Percentiles rank a stretch among this genome's conserved stretches.
phyloP scores from a whole-genome alignment of 1,140 invertebrate species.

The Tetramorium parvispinum region DNA sequence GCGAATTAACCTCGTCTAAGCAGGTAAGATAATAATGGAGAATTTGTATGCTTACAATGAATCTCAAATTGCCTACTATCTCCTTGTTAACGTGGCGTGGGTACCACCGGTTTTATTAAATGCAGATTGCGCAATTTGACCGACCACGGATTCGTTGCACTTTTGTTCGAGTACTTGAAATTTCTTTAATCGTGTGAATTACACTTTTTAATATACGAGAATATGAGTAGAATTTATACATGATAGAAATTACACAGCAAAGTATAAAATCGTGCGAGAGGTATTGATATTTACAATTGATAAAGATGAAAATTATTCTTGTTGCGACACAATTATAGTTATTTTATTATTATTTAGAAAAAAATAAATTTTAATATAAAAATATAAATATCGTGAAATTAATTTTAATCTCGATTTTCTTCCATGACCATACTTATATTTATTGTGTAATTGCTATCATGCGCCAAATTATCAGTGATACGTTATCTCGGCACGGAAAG shows the following conservation, averaged over 20 bases:
- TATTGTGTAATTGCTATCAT: constrained; percentile 16
- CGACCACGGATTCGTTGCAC: constrained; percentile 19
- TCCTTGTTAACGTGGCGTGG: constrained; percentile 51
- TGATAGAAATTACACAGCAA: background rate
- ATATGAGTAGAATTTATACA: background rate
- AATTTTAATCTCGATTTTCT: background rate
- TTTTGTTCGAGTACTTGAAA: constrained; percentile 64
- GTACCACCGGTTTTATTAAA: constrained; percentile 69
- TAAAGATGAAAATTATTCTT: background rate
- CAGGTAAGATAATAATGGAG: constrained; percentile 30
- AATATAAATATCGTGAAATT: background rate
- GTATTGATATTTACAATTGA: background rate
- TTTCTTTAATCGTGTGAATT: constrained; percentile 54
- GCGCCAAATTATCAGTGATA: constrained; percentile 22
- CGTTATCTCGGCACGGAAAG: constrained; percentile 65
- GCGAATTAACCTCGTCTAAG: constrained; percentile 47
- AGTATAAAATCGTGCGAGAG: background rate
- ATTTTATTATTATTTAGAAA: background rate
- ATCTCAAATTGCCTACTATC: constrained; percentile 31
- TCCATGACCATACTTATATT: background rate
- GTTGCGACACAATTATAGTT: background rate
- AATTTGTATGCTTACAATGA: constrained; percentile 41
- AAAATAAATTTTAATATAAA: background rate
- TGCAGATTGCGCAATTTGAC: constrained; percentile 68
- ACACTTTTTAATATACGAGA: background rate